These are phyloP conservation scores for Megaceryle torquata DNA, from an alignment of 2,113 vertebrate genomes.

Conservation along the genomic window DNA sequence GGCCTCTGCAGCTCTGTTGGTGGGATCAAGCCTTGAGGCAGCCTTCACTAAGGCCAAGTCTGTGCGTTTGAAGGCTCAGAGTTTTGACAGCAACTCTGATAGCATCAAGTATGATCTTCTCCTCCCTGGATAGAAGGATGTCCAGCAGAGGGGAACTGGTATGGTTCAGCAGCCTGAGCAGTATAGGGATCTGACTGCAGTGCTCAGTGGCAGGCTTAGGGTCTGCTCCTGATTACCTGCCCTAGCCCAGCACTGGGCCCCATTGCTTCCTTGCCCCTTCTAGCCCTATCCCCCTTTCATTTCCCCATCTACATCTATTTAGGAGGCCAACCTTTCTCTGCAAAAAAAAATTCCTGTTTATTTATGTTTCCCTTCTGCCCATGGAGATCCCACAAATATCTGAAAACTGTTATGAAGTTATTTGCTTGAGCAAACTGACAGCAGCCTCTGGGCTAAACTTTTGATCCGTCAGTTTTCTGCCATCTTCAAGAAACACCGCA, in stretches of 20 bases:
- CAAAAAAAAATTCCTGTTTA: neutral
- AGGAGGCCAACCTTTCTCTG: neutral
- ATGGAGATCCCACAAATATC: neutral
- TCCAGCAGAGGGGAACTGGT: neutral
- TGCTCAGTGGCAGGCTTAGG: neutral
- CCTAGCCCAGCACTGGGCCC: neutral
- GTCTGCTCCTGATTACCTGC: neutral
- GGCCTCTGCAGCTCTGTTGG: neutral
- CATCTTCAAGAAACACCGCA: neutral
- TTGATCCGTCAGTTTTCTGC: constrained; percentile 63
- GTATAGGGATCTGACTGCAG: neutral
- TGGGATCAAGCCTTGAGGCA: neutral
- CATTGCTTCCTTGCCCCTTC: neutral
- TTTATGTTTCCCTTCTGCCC: neutral
- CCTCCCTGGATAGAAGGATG: neutral
- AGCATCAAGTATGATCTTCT: neutral
- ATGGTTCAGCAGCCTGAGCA: neutral
- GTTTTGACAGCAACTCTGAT: neutral
- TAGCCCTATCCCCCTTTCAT: neutral
- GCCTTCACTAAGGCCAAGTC: neutral
- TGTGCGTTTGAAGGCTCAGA: neutral
- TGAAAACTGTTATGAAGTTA: constrained; percentile 43
- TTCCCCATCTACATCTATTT: neutral
- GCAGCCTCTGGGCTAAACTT: constrained; percentile 68
- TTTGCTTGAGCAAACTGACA: constrained; percentile 63